These are phyloP conservation scores for Eledone cirrhosa DNA, from an alignment of 2,888 invertebrate species.

Conservation along the genomic window DNA sequence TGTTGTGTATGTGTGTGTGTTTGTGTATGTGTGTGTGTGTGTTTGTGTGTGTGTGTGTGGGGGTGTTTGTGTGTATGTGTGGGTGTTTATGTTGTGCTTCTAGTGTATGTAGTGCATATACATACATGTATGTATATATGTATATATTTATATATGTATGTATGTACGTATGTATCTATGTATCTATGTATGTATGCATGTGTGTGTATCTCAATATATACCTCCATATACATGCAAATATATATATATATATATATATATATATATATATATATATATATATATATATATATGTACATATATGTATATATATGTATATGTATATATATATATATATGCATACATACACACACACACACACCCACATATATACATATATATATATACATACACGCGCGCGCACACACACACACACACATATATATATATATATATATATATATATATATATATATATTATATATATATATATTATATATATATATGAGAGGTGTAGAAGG, in stretches of 20 bases:
- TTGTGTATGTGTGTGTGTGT: no score
- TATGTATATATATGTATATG: background rate
- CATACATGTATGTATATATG: no score
- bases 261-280: background rate
- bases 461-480: no score
- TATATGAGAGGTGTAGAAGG: no score
- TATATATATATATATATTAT: no score
- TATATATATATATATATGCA: background rate
- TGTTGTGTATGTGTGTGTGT: no score
- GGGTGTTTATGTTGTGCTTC: background rate
- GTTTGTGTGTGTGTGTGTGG: no score
- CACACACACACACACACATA: no score
- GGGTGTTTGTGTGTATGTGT: background rate
- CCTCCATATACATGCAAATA: background rate
- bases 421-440: no score
- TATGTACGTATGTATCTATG: background rate
- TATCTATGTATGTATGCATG: background rate
- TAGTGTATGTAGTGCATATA: background rate
- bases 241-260: background rate
- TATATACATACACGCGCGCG: no score
- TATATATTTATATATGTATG: background rate
- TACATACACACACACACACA: background rate
- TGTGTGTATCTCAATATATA: background rate
- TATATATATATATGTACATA: background rate
- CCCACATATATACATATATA: background rate